These are phyloP conservation scores for Pentamera pediparva DNA, from an alignment of 53 echinoderm and acorn worm genomes.

Conservation along the genomic window DNA sequence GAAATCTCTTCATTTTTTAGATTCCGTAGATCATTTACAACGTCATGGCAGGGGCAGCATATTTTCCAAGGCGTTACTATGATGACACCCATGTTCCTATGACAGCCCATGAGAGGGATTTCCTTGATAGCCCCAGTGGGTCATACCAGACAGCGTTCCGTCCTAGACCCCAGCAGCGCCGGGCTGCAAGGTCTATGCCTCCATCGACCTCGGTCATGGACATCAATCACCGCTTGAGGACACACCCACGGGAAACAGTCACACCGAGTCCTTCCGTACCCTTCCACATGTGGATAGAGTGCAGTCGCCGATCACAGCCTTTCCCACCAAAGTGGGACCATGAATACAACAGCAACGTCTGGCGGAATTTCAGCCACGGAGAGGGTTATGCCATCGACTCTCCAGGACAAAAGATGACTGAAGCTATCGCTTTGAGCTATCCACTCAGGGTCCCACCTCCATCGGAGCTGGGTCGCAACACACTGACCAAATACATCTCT, in stretches of 20 bases:
- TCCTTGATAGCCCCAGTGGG: slow-evolving; percentile 33
- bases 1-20: background rate
- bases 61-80: slow-evolving; percentile 47
- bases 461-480: slow-evolving; percentile 70
- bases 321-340: slow-evolving; percentile 79
- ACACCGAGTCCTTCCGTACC: slow-evolving; percentile 57
- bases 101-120: slow-evolving; percentile 53
- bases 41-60: slow-evolving; percentile 29
- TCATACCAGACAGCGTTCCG: slow-evolving; percentile 26
- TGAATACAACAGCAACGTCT: slow-evolving; percentile 90
- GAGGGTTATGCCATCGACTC: slow-evolving; percentile 49
- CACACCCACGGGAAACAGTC: slow-evolving; percentile 52
- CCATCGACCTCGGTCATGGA: slow-evolving; percentile 55
- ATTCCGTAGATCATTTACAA: background rate
- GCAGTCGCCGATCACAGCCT: slow-evolving; percentile 60
- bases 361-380: slow-evolving; percentile 74
- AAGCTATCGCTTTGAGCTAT: slow-evolving; percentile 68
- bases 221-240: slow-evolving; percentile 68
- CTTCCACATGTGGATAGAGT: slow-evolving; percentile 76
- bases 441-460: slow-evolving; percentile 70
- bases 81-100: slow-evolving; percentile 46
- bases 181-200: slow-evolving; percentile 27
- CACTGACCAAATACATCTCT: slow-evolving; percentile 69
- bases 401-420: slow-evolving; percentile 36
- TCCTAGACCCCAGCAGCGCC: slow-evolving; percentile 1